phyloP scores from a whole-genome alignment of 2,113 vertebrate genomes.

The Anoura caudifer region DNA sequence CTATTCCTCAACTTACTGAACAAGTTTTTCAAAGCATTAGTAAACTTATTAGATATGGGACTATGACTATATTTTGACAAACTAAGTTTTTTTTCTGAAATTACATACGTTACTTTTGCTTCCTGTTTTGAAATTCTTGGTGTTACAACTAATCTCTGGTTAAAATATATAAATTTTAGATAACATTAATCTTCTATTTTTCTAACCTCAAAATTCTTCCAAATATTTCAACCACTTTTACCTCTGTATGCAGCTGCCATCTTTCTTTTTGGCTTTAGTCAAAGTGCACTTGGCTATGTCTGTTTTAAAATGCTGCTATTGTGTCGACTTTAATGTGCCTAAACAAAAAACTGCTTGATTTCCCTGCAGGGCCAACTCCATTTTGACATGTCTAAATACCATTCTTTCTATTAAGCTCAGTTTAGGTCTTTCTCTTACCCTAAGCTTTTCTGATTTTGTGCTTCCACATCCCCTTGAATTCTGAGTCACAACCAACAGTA shows the following conservation, averaged over 20 bases:
- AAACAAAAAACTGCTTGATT: neutral
- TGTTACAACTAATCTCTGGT: neutral
- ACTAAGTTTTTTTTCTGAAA: neutral
- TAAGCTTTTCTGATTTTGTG: neutral
- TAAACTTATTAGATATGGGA: neutral
- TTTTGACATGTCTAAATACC: conserved; percentile 1
- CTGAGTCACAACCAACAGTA: neutral
- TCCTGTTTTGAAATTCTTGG: neutral
- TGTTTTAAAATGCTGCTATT: neutral
- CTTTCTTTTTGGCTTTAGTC: neutral
- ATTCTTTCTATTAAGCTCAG: neutral
- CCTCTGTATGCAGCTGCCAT: neutral
- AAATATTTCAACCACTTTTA: neutral
- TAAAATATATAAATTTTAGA: neutral
- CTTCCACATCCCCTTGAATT: neutral
- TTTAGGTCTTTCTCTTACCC: neutral
- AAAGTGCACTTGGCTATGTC: neutral
- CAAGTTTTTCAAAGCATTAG: neutral
- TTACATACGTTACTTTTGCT: neutral
- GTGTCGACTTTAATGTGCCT: neutral
- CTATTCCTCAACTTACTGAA: neutral
- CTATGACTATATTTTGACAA: neutral
- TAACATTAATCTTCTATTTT: neutral
- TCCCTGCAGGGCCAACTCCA: neutral
- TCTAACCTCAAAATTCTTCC: neutral